Conservation (phyloP, 2,888 invertebrate species). For the Heliconius aoede region DNA sequence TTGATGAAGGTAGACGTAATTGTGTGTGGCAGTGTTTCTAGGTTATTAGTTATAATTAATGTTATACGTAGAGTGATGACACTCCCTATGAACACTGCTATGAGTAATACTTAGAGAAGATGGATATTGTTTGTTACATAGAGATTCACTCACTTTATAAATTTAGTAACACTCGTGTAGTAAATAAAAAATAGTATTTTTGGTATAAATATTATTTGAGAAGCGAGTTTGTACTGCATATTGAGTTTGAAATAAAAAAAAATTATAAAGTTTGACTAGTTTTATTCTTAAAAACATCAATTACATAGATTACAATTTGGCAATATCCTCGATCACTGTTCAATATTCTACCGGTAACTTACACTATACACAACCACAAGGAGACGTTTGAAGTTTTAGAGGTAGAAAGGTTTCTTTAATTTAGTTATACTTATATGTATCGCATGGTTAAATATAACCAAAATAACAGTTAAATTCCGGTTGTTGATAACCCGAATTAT, state of each 20-base stretch:
- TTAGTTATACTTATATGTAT: slow-evolving; percentile 3
- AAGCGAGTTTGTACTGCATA: not conserved
- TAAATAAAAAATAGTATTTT: too few relatives aligned
- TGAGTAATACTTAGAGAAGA: too few relatives aligned
- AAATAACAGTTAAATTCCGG: not conserved
- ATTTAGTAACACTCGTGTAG: too few relatives aligned
- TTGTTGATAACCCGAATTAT: not conserved
- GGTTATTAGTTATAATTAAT: too few relatives aligned
- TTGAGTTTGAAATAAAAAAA: slow-evolving; percentile 19
- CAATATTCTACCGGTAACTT: slow-evolving; percentile 49
- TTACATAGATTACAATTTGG: slow-evolving; percentile 72
- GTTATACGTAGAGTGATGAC: too few relatives aligned
- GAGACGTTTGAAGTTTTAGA: slow-evolving; percentile 44
- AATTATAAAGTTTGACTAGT: slow-evolving; percentile 66
- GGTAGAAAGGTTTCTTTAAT: slow-evolving; percentile 45
- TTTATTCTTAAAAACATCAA: slow-evolving; percentile 74
- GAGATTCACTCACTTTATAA: too few relatives aligned
- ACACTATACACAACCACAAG: slow-evolving; percentile 54
- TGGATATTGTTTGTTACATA: too few relatives aligned
- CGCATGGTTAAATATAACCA: slow-evolving; percentile 1
- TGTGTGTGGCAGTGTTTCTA: too few relatives aligned
- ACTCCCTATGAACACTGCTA: too few relatives aligned
- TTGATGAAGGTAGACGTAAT: too few relatives aligned
- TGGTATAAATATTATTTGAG: too few relatives aligned
- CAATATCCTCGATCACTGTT: slow-evolving; percentile 58